Evolutionary conservation across 2,888 invertebrate genomes (phyloP), one percentile per base, ranked within the genome.

Genomic region (Cosmia trapezina): DNA sequence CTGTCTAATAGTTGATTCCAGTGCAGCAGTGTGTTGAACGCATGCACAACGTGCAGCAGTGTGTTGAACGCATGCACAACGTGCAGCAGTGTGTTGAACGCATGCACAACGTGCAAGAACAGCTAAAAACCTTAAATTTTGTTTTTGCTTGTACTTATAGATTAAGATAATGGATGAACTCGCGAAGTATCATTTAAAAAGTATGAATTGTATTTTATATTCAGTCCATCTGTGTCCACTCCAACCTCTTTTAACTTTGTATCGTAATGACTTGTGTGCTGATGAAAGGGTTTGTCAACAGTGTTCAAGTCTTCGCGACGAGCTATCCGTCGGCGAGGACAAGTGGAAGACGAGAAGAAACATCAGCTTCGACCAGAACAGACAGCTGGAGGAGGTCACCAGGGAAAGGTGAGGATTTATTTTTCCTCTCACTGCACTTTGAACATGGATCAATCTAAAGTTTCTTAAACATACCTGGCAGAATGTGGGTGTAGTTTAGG

Each of bases 401-500:
- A 96, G 96, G 89, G 97, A 97, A 90, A 96, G 97, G 97, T 97
- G n/a, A 74, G 83, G 6, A 43, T 45, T 41, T 28, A n/a, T 4
- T 51, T 14, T 5, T 1, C 2, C 0, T 37, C 19, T 6, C 41
- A 22, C 3, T 2, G 4, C 28, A 33, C 22, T 65, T 45, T 14
- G 12, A 17, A 28, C 4, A 45, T 51, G 0, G 5, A 45, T 8
- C 2, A 8, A 19, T 28, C 4, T 5, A 1, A 33, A 71, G 12
- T n/a, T 71, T 45, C 19, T 37, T 11, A 37, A 51, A 49, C 4
- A 43, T 19, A 41, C 17, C 11, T 61, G 22, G 7, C 4, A 4
- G 6, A 19, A 45, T 62, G 45, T 45, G 11, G 9, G 9, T 43
- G 6, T 22, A 41, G 0, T 37, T 4, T 2, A 59, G n/a, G 14